Evolutionary conservation across 2,888 invertebrate species (phyloP), one percentile per base, ranked within the genome.

Genomic region (Disparrhopalites patrizii): DNA sequence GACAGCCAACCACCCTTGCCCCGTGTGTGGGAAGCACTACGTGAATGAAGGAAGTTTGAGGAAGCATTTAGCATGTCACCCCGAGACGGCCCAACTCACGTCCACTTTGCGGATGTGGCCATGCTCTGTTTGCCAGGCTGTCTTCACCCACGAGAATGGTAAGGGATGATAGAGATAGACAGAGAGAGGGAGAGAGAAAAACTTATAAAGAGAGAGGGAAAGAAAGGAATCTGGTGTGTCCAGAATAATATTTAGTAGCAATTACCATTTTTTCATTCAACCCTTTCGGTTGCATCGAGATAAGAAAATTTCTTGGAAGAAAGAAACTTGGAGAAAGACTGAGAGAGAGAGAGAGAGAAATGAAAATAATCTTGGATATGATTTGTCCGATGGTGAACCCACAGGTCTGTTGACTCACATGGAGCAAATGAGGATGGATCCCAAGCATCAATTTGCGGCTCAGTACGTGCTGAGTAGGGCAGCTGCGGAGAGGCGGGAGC

Each of bases 341-440:
- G n/a, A n/a, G n/a, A n/a, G n/a, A n/a, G n/a, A n/a, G n/a, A n/a
- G n/a, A n/a, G n/a, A n/a, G n/a, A n/a, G n/a, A 52, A 52, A 27
- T 18, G 10, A n/a, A n/a, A n/a, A n/a, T n/a, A n/a, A n/a, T n/a
- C n/a, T n/a, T n/a, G n/a, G n/a, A n/a, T n/a, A n/a, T n/a, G n/a
- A n/a, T n/a, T n/a, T n/a, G n/a, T n/a, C n/a, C n/a, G n/a, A n/a
- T n/a, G n/a, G n/a, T n/a, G n/a, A n/a, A n/a, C n/a, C n/a, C 38
- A 30, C 82, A 94, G 94, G 93, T 77, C 85, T 94, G 31, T 84
- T 94, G 66, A 90, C 91, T 67, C 94, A 94, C 79, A 93, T 94
- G 93, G 93, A 94, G 77, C 93, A 93, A 79, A 93, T 94, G 93
- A 85, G 93, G 77, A 93, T 93, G 93, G 93, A 94, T 79, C 93